These are phyloP conservation scores for Agrilus planipennis DNA, from an alignment of 1,140 invertebrate genomes.

Conservation along the genomic window DNA sequence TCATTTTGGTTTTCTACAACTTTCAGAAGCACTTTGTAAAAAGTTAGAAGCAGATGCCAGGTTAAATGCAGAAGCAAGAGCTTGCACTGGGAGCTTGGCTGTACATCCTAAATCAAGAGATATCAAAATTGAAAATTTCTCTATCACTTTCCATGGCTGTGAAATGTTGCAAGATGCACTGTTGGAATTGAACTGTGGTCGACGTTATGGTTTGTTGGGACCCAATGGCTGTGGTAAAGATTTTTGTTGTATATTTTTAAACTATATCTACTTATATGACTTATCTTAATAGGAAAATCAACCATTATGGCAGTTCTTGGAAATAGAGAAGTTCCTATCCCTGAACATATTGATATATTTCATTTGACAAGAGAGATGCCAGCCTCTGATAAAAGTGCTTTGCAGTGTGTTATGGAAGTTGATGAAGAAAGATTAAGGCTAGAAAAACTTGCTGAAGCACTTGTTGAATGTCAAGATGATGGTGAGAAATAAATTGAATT, in stretches of 20 bases:
- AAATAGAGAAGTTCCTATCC: slow-evolving; percentile 91
- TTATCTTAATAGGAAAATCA: slow-evolving; percentile 61
- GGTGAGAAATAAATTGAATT: too few relatives aligned
- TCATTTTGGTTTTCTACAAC: slow-evolving; percentile 2
- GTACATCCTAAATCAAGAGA: slow-evolving; percentile 93
- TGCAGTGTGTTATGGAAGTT: slow-evolving; percentile 97
- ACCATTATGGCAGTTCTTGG: slow-evolving; percentile 85
- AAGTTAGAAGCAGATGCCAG: slow-evolving; percentile 83
- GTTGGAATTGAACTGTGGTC: slow-evolving; percentile 91
- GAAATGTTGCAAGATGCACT: slow-evolving; percentile 93
- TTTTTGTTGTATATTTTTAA: not conserved
- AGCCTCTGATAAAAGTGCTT: slow-evolving; percentile 82
- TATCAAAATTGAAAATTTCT: slow-evolving; percentile 94
- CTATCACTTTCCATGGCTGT: slow-evolving; percentile 94
- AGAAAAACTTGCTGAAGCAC: slow-evolving; percentile 85
- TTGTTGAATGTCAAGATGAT: slow-evolving; percentile 80
- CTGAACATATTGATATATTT: slow-evolving; percentile 96
- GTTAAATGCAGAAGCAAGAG: slow-evolving; percentile 83
- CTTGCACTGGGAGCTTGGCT: slow-evolving; percentile 88
- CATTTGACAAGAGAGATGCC: slow-evolving; percentile 94
- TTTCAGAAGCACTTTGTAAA: slow-evolving; percentile 68
- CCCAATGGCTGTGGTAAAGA: slow-evolving; percentile 84
- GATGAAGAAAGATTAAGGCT: slow-evolving; percentile 86
- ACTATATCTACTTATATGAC: not conserved
- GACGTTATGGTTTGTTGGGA: slow-evolving; percentile 93